Conservation (phyloP, 2,888 invertebrate species). For the Eristalis pertinax region DNA sequence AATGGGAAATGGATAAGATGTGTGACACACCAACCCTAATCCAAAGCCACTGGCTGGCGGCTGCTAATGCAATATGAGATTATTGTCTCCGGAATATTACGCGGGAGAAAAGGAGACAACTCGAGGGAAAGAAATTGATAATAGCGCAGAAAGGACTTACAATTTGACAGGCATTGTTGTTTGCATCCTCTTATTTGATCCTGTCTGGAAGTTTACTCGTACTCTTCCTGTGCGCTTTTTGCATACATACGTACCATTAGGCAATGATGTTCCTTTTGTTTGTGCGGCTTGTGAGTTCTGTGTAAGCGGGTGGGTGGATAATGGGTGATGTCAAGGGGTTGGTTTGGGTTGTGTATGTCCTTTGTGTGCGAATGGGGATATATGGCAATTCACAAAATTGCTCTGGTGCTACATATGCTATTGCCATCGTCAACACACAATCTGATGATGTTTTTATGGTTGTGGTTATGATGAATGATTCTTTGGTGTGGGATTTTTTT, state of each 20-base stretch:
- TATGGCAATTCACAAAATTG: constrained; percentile 67
- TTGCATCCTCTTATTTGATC: constrained; percentile 63
- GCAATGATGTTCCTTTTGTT: constrained; percentile 68
- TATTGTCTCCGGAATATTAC: constrained; percentile 46
- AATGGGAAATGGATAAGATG: background rate
- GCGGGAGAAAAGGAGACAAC: background rate
- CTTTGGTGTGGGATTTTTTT: constrained; percentile 38
- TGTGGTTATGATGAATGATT: constrained; percentile 71
- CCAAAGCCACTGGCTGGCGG: constrained; percentile 23
- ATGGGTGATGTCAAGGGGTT: constrained; percentile 1
- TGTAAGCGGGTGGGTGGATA: constrained; percentile 2
- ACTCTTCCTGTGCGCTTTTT: constrained; percentile 37
- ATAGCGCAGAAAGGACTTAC: constrained; percentile 58
- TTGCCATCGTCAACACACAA: constrained; percentile 62
- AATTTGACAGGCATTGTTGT: constrained; percentile 67
- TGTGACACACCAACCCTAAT: constrained; percentile 49
- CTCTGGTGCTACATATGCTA: constrained; percentile 67
- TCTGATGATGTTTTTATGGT: constrained; percentile 72
- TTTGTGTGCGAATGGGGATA: constrained; percentile 47
- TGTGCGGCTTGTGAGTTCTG: constrained; percentile 36
- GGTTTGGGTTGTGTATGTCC: constrained; percentile 20
- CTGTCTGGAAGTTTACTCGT: constrained; percentile 30
- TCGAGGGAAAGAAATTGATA: constrained; percentile 46
- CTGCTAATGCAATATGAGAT: constrained; percentile 41
- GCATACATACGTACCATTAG: constrained; percentile 65